Base-by-base conservation (phyloP, 2,797 vertebrate species). In the Macroramphosus scolopax region DNA sequence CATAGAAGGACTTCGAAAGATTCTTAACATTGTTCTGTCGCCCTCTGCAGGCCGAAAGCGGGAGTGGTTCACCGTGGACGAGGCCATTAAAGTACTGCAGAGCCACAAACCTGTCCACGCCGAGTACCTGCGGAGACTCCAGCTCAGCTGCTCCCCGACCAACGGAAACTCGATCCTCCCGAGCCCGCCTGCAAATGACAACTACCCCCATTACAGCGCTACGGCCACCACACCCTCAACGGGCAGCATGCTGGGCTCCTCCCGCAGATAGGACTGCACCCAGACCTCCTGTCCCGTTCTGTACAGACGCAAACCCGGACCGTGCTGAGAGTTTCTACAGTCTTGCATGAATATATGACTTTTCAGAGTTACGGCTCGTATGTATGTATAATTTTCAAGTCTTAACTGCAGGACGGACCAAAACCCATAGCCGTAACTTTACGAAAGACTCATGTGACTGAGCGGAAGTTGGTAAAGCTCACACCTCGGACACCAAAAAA, bases 31-130 rank as follows among this genome's bases (percentile, higher is more conserved):
- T 33, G 25, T 34, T 82, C 33, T 77, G 80, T 76, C 76, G 75
- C 81, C 81, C 57, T 55, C 82, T 68, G 82, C 84, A 98, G 96
- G 96, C 72, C 94, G 96, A 44, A 99, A 98, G 82, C 92, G 96
- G 83, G 94, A 98, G 63, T 99, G 96, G 96, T 99, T 99, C 83
- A 93, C 94, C n/a, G 91, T 99, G 39, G 96, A 99, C 31, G 95
- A 98, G 74, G 96, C 96, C 50, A 96, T 98, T 83, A 94, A 93
- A 85, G 91, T 98, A 50, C 92, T 99, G 66, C 96, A 98, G 88
- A 93, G 92, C 82, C 93, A 99, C 89, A 98, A 99, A 78, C 96
- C 96, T 0, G 94, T 98, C 55, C 96, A 98, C 6, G 96, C 96
- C 0, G 95, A 98, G 62, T 99, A 99, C 76, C 90, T 99, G 87